Evolutionary conservation across 2,888 invertebrate species (phyloP).

Genomic region (Lasioglossum calceatum): DNA sequence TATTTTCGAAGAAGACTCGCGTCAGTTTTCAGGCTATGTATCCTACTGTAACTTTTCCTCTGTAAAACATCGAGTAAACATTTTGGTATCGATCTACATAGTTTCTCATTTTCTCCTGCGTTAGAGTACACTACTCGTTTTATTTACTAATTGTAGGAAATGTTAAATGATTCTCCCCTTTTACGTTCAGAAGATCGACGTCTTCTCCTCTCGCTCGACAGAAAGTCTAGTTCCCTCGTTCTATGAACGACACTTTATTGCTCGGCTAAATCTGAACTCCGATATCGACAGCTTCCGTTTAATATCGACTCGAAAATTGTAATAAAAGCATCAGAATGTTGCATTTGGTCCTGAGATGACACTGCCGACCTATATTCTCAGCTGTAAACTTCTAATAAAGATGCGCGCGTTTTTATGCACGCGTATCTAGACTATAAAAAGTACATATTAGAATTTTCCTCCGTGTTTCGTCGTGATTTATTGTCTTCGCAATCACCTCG

Average conservation of each 20-base stretch:
- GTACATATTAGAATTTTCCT: not conserved
- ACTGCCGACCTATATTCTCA: not conserved
- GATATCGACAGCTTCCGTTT: slow-evolving; percentile 51
- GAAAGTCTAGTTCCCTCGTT: slow-evolving; percentile 36
- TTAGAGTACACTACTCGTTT: not conserved
- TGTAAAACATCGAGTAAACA: not conserved
- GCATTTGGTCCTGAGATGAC: not conserved
- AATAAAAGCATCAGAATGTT: slow-evolving; percentile 29
- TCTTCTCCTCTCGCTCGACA: slow-evolving; percentile 17
- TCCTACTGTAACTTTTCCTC: not conserved
- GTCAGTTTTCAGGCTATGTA: too few species aligned
- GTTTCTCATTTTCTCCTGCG: not conserved
- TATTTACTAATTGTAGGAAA: too few species aligned
- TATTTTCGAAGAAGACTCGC: not conserved
- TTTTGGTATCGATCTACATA: not conserved
- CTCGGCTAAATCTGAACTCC: slow-evolving; percentile 54
- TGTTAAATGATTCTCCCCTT: not conserved
- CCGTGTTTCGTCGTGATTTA: too few species aligned
- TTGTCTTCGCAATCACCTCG: not conserved
- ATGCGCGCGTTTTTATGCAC: not conserved
- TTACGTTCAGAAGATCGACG: not conserved
- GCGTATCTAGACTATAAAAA: not conserved
- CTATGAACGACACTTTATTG: slow-evolving; percentile 63
- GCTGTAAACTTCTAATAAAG: not conserved
- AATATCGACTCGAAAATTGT: slow-evolving; percentile 46